These are phyloP conservation scores for Hiodon alosoides DNA, from an alignment of 2,113 vertebrate genomes.

Conservation along the genomic window DNA sequence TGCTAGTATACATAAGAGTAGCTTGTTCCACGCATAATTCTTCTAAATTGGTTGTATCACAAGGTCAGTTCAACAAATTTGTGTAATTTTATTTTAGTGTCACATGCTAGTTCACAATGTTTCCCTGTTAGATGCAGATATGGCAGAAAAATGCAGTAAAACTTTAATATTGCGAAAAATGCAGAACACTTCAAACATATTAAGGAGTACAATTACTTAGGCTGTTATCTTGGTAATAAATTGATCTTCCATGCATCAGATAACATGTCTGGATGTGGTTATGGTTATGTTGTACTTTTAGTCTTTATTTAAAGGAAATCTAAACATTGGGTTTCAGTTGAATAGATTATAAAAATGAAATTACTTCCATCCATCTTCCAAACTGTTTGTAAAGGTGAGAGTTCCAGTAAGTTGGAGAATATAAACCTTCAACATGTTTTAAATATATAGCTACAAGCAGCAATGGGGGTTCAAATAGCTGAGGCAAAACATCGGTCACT, in stretches of 20 bases:
- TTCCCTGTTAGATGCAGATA: neutral
- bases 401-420: neutral
- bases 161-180: neutral
- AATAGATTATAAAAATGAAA: no score
- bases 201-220: neutral
- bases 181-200: neutral
- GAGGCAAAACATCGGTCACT: no score
- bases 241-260: neutral
- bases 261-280: no score
- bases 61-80: slow-evolving; percentile 8
- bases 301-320: neutral
- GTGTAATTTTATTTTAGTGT: slow-evolving; percentile 12
- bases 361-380: neutral
- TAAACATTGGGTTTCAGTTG: neutral
- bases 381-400: neutral
- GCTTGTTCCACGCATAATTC: neutral
- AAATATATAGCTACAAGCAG: no score
- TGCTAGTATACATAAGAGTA: slow-evolving; percentile 43
- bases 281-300: neutral
- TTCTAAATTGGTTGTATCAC: slow-evolving; percentile 5
- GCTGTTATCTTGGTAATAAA: neutral
- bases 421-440: no score
- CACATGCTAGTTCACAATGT: neutral
- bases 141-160: neutral
- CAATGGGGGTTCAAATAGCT: no score